These are phyloP conservation scores for Verasper variegatus DNA, from an alignment of 2,113 vertebrate genomes.

Conservation along the genomic window DNA sequence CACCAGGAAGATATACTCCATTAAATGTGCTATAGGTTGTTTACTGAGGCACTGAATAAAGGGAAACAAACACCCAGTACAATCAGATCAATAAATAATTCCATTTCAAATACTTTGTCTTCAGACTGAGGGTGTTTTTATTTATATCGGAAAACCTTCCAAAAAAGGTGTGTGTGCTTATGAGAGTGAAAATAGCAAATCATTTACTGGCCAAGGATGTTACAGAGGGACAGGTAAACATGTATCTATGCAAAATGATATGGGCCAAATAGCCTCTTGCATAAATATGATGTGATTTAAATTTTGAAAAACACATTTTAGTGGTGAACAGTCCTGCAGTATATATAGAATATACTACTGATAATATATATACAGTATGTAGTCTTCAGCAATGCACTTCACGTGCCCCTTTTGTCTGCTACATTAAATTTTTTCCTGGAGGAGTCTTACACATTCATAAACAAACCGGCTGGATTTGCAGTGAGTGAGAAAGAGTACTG, in stretches of 20 bases:
- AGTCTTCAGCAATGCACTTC: slow-evolving; percentile 23
- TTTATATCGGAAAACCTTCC: slow-evolving; percentile 40
- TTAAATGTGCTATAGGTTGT: slow-evolving; percentile 60
- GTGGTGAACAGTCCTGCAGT: not conserved
- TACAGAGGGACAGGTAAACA: not conserved
- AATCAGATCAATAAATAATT: slow-evolving; percentile 77
- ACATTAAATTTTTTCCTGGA: slow-evolving; percentile 45
- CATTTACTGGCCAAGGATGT: not conserved
- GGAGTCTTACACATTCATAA: slow-evolving; percentile 8
- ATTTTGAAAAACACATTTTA: not conserved
- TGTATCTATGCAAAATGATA: slow-evolving; percentile 1
- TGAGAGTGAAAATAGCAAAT: not conserved
- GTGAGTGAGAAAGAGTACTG: slow-evolving; percentile 25
- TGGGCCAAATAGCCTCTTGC: not conserved
- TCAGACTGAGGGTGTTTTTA: slow-evolving; percentile 38
- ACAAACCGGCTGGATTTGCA: slow-evolving; percentile 20
- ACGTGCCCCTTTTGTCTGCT: slow-evolving; percentile 30
- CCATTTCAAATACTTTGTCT: slow-evolving; percentile 63
- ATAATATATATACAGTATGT: not conserved
- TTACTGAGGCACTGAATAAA: slow-evolving; percentile 60
- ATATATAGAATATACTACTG: not conserved
- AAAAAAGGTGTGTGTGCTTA: slow-evolving; percentile 22
- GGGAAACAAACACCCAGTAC: slow-evolving; percentile 60
- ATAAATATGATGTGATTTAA: not conserved
- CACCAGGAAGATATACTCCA: slow-evolving; percentile 54